Evolutionary conservation across 1,140 invertebrate species (phyloP).

Genomic region (Drosophila bifasciata): DNA sequence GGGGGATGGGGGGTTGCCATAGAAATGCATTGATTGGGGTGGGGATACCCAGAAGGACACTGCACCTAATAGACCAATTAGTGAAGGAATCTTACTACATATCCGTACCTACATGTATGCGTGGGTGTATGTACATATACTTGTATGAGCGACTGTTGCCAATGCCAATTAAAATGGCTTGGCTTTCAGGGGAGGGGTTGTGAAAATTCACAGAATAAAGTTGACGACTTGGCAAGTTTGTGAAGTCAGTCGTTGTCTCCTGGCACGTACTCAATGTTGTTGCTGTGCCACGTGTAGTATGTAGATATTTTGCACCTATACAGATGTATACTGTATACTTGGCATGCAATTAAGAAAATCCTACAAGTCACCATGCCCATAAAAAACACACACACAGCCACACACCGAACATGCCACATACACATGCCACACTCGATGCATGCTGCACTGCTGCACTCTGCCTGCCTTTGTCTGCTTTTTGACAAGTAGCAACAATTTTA

Average conservation of each 20-base stretch:
- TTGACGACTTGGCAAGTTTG: constrained; percentile 26
- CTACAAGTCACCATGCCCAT: constrained; percentile 20
- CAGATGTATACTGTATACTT: constrained; percentile 24
- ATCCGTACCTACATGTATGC: too few relatives aligned
- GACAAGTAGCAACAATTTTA: constrained; percentile 48
- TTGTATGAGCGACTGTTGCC: constrained; percentile 4
- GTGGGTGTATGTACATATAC: background rate
- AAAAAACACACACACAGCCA: constrained; percentile 3
- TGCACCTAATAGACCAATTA: constrained; percentile 46
- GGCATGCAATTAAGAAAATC: constrained; percentile 56
- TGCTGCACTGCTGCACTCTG: constrained; percentile 42
- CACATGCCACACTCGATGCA: constrained; percentile 35
- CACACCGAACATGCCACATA: constrained; percentile 21
- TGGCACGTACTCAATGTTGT: constrained; percentile 17
- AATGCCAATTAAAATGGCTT: constrained; percentile 34
- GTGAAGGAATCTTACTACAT: constrained; percentile 10
- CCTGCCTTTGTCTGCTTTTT: constrained; percentile 42
- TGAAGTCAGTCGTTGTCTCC: background rate
- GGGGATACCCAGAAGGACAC: constrained; percentile 11
- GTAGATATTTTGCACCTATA: constrained; percentile 28
- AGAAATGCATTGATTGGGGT: constrained; percentile 41
- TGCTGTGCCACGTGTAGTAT: constrained; percentile 23
- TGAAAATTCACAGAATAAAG: background rate
- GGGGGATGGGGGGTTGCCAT: constrained; percentile 11
- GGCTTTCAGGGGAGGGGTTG: too few relatives aligned